phyloP scores from a whole-genome alignment of 35 echinoderm and acorn worm genomes.

The Heliocidaris erythrogramma region DNA sequence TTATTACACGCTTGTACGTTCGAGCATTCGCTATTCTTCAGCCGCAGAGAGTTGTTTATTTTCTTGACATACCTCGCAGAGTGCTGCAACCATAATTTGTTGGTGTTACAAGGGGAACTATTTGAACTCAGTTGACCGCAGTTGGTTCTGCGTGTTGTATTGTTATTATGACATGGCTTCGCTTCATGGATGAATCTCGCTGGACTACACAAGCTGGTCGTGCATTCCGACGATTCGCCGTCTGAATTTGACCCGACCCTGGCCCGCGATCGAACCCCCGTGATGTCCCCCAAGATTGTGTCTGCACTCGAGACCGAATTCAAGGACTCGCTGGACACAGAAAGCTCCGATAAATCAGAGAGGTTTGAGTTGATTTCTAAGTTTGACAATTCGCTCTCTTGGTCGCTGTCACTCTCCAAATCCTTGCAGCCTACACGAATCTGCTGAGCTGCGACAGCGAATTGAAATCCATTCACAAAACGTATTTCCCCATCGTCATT shows the following conservation, averaged over 20 bases:
- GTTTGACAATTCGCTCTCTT: slow-evolving; percentile 9
- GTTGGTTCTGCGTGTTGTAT: background rate
- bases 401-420: slow-evolving; percentile 28
- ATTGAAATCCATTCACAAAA: slow-evolving; percentile 48
- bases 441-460: slow-evolving; percentile 35
- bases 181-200: background rate
- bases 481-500: background rate
- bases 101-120: background rate
- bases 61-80: background rate
- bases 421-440: background rate
- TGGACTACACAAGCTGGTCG: background rate
- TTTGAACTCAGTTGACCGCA: background rate
- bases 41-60: background rate
- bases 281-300: background rate
- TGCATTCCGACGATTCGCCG: background rate
- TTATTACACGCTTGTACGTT: background rate
- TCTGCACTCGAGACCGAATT: slow-evolving; percentile 6
- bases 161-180: background rate
- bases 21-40: background rate
- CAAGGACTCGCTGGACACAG: slow-evolving; percentile 21
- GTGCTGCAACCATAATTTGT: background rate
- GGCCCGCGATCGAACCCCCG: background rate
- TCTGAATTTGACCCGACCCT: slow-evolving; percentile 37
- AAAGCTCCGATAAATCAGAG: slow-evolving; percentile 46
- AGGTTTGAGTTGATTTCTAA: slow-evolving; percentile 47